A percentile compares a stretch with the other conserved stretches of the same genome.
phyloP scores from a whole-genome alignment of 2,888 invertebrate species.

The Brachylomia viminalis region DNA sequence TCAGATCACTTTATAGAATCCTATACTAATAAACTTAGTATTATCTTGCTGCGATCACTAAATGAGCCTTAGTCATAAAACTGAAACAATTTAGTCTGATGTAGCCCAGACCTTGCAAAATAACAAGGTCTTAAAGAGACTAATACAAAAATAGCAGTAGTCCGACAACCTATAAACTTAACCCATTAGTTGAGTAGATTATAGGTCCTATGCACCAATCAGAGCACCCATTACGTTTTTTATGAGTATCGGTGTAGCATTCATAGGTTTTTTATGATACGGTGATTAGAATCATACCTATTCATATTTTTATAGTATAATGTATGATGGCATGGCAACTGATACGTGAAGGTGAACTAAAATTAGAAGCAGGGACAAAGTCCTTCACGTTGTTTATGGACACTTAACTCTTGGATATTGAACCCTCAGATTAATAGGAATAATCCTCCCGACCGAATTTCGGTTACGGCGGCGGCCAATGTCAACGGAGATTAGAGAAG shows the following conservation, averaged over 20 bases:
- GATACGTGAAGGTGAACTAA: conserved; percentile 19
- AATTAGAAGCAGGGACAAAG: background rate
- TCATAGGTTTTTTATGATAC: conserved; percentile 32
- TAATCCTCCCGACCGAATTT: background rate
- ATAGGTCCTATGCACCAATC: conserved; percentile 29
- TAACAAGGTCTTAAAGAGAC: background rate
- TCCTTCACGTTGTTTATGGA: background rate
- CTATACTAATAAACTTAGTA: background rate
- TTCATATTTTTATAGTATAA: background rate
- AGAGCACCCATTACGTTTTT: conserved; percentile 40
- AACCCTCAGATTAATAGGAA: background rate
- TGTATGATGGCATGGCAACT: background rate
- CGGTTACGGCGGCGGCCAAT: too few relatives aligned
- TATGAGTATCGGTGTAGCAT: conserved; percentile 29
- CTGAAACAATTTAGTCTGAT: background rate
- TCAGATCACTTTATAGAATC: background rate
- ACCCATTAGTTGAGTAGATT: conserved; percentile 20
- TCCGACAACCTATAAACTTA: background rate
- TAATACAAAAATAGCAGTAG: background rate
- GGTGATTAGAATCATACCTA: conserved; percentile 10
- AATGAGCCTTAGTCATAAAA: background rate
- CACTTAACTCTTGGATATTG: background rate
- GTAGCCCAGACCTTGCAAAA: background rate
- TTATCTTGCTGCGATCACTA: too few relatives aligned
- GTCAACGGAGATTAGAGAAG: too few relatives aligned